phyloP scores from a whole-genome alignment of 1,140 invertebrate genomes.

The Holcopasites calliopsidis region DNA sequence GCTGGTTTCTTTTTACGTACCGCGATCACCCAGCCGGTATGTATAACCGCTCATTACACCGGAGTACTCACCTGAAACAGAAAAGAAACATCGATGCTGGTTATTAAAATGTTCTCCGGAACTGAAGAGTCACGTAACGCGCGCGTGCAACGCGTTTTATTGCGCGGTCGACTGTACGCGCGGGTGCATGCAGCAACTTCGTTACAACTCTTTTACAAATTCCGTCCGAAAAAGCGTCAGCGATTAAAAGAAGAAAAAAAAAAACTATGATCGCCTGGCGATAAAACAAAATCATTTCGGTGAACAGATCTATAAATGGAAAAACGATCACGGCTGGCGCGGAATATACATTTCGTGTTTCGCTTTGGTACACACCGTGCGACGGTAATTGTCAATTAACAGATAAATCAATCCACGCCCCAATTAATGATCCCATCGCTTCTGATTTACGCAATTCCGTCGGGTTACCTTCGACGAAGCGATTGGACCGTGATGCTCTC shows the following conservation, averaged over 20 bases:
- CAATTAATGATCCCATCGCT: conserved; percentile 62
- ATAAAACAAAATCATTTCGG: too few species aligned
- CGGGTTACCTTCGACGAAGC: too few species aligned
- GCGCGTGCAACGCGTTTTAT: neutral
- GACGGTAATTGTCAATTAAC: conserved; percentile 66
- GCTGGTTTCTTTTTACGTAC: conserved; percentile 32
- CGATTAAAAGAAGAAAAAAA: neutral
- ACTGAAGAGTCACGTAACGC: neutral
- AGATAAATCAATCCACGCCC: conserved; percentile 67
- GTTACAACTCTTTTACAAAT: neutral
- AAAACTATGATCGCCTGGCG: too few species aligned
- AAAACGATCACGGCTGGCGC: neutral
- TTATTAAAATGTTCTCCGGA: conserved; percentile 11
- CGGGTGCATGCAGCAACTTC: neutral
- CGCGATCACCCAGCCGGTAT: conserved; percentile 11
- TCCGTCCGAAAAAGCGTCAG: neutral
- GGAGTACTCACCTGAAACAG: conserved; percentile 73
- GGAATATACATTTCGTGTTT: neutral
- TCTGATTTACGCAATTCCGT: conserved; percentile 34
- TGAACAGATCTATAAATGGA: neutral
- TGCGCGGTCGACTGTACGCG: neutral
- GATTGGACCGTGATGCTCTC: neutral
- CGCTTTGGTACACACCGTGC: neutral
- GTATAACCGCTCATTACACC: neutral
- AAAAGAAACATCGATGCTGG: conserved; percentile 41